These are phyloP conservation scores for Cyanistes caeruleus DNA, from an alignment of 2,113 vertebrate genomes.

Conservation along the genomic window DNA sequence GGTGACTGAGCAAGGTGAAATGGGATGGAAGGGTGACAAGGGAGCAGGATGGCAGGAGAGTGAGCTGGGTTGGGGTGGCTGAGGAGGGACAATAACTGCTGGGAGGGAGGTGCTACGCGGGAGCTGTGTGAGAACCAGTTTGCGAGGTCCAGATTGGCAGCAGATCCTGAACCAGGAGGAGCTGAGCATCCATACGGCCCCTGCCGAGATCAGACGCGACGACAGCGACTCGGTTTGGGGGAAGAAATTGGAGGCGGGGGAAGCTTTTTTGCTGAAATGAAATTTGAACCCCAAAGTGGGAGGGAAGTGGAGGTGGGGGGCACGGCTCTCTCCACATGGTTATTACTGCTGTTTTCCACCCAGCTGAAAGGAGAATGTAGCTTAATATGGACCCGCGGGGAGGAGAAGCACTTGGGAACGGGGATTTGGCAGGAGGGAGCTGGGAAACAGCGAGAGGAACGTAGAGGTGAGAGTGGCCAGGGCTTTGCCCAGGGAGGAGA, in stretches of 20 bases:
- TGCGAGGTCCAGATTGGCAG: constrained; percentile 68
- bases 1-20: neutral
- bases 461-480: constrained; percentile 48
- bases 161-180: constrained; percentile 66
- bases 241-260: constrained; percentile 67
- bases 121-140: constrained; percentile 59
- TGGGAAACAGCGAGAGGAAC: constrained; percentile 34
- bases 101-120: constrained; percentile 41
- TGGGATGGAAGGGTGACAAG: neutral
- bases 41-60: neutral
- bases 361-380: constrained; percentile 68
- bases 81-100: constrained; percentile 47
- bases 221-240: constrained; percentile 58
- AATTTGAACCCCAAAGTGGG: constrained; percentile 69
- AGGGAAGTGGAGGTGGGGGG: constrained; percentile 67
- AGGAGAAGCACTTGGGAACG: constrained; percentile 47
- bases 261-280: constrained; percentile 66
- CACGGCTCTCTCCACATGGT: constrained; percentile 63
- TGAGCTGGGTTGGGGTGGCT: neutral
- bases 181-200: constrained; percentile 59
- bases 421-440: constrained; percentile 48
- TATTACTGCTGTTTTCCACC: constrained; percentile 68
- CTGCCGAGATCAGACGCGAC: constrained; percentile 67
- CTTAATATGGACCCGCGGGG: constrained; percentile 62
- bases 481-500: constrained; percentile 28